Base-by-base conservation (phyloP, 2,113 vertebrate species). In the Neofelis nebulosa region DNA sequence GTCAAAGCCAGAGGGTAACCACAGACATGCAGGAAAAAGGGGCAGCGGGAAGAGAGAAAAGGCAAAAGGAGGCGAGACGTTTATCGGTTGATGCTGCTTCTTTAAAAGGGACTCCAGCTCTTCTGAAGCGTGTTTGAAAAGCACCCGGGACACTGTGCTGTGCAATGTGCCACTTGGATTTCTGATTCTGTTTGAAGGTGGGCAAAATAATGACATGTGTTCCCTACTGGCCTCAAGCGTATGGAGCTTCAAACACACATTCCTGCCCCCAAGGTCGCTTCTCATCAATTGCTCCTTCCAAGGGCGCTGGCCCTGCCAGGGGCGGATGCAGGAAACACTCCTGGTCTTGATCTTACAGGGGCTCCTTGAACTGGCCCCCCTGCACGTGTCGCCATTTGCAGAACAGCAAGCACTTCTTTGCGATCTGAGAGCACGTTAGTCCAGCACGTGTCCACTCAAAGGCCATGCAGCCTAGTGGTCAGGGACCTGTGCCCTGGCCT, bases 191-290 rank as follows among this genome's bases (percentile, higher is more conserved):
- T 98, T 93, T 96, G 95, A 98, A 97, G 81, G 41, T 68, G 45
- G 80, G 82, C 41, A 96, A 97, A 91, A 95, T 85, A 79, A 95
- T 74, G 76, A 25, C 66, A 41, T 13, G 10, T 74, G 41, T 74
- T 94, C 82, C 68, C 94, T 84, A 79, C 45, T 14, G 45, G 61
- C 12, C 94, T 96, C 48, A 91, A 96, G 27, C 12, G 73, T 55
- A 92, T 86, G 97, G 81, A 95, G 89, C 86, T 94, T 97, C 91
- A 97, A 97, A 98, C 61, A 94, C 5, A 11, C 1, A 16, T 74
- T 89, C 96, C 85, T 94, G 97, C 48, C 90, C 89, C 85, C 97
- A 95, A 98, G 95, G 96, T 96, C 87, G 95, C 36, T 97, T 94
- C 86, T 94, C 74, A 50, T 88, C 86, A 76, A 90, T 79, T 41